Evolutionary conservation across 2,113 vertebrate genomes (phyloP).

Genomic region (Leucopternis melanops): DNA sequence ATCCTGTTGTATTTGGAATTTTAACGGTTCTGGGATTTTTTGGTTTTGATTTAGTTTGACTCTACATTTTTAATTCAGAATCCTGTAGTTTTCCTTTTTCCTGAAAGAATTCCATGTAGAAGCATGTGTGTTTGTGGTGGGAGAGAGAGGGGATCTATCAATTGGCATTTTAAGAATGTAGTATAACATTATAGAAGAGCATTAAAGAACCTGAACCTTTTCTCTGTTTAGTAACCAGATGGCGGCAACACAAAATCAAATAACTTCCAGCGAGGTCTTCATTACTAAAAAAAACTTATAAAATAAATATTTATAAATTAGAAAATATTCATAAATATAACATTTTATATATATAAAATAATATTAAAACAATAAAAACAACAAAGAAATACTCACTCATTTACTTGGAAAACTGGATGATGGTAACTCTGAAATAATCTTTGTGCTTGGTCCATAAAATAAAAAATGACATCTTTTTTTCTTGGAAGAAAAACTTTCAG

Average conservation of each 20-base stretch:
- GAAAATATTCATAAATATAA: too few species aligned
- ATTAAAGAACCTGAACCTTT: not conserved
- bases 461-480: not conserved
- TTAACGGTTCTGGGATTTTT: fast-evolving
- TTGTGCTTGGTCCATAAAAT: not conserved
- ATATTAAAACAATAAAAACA: not conserved
- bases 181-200: not conserved
- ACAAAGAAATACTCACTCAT: not conserved
- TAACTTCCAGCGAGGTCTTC: not conserved
- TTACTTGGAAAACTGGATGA: not conserved
- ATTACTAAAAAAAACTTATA: not conserved
- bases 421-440: not conserved
- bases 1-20: not conserved
- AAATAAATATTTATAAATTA: not conserved
- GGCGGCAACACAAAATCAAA: not conserved
- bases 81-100: not conserved
- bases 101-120: not conserved
- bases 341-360: too few species aligned
- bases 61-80: not conserved
- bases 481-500: not conserved
- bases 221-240: not conserved
- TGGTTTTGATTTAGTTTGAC: not conserved
- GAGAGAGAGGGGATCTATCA: not conserved
- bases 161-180: not conserved
- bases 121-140: not conserved